Evolutionary conservation across 2,113 vertebrate species (phyloP), one percentile per base, ranked within the genome.

Genomic region (Coryphaenoides rupestris): DNA sequence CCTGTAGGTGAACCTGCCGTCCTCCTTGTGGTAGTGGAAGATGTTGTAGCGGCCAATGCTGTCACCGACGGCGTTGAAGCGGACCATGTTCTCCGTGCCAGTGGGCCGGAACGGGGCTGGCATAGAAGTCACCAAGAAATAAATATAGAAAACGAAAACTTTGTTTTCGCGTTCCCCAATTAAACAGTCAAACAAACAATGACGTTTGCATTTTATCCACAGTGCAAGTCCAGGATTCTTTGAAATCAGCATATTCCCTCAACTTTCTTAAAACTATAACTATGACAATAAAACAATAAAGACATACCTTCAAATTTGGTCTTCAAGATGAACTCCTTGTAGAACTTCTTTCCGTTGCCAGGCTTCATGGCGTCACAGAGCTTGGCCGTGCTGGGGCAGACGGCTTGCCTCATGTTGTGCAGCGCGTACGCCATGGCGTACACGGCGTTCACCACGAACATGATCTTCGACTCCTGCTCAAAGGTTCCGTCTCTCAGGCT

Each of bases 41-140:
- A 98, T 96, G 81, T 99, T 99, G 90, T 99, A 98, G 64, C 95
- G 96, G 19, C 97, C 96, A 0, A 98, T 94, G 58, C 96, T 93
- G 10, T 99, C 97, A 0, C 97, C 97, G 0, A 91, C 91, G 3
- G 86, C 83, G 83, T 99, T 95, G 16, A 99, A 98, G 21, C 93
- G 93, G 55, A 98, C 94, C 0, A 91, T 78, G 0, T 89, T 94
- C 5, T 93, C 87, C 0, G 94, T 95, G 79, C 96, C 96, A 0
- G 80, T 83, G 1, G 95, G 95, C 65, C 93, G 91, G 84, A 99
- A 99, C 0, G 97, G 97, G 78, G 96, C 97, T 99, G 81, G 70
- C 33, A 12, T 1, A 66, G 62, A n/a, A 68, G 59, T 64, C 23
- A 79, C 54, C 65, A 16, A 73, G 46, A 71, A 12, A 40, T 40